phyloP scores from a whole-genome alignment of 2,113 vertebrate genomes.

The Polypterus bichir region DNA sequence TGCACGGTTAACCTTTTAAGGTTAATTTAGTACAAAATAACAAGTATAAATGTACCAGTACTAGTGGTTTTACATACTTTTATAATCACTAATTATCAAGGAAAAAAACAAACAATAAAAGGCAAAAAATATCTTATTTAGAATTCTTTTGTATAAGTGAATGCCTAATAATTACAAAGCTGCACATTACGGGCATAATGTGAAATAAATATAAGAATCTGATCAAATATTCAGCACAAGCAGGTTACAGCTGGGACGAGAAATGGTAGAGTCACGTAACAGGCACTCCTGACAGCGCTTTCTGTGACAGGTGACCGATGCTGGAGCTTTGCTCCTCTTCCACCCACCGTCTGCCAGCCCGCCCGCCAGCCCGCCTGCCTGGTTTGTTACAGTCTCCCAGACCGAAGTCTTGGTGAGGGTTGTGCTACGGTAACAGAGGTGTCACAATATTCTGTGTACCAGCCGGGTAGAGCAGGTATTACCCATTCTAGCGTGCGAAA shows the following conservation, averaged over 20 bases:
- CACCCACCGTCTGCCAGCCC: too few species aligned
- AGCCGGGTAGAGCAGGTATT: not conserved
- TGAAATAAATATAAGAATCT: constrained; percentile 77
- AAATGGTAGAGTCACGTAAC: constrained; percentile 50
- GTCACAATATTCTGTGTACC: constrained; percentile 26
- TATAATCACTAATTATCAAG: constrained; percentile 52
- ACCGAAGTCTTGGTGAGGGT: constrained; percentile 31
- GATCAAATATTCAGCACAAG: constrained; percentile 62
- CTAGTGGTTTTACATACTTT: constrained; percentile 57
- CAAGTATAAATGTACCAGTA: constrained; percentile 65
- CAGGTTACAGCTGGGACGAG: constrained; percentile 40
- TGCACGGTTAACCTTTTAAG: constrained; percentile 64
- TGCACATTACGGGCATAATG: constrained; percentile 67
- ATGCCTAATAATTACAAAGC: constrained; percentile 76
- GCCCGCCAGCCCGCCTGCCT: too few species aligned
- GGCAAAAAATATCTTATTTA: constrained; percentile 53
- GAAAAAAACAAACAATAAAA: constrained; percentile 37
- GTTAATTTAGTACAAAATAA: constrained; percentile 66
- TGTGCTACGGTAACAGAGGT: constrained; percentile 39
- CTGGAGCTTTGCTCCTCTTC: not conserved
- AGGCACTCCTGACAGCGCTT: constrained; percentile 25
- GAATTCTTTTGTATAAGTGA: constrained; percentile 60
- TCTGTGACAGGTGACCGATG: constrained; percentile 34
- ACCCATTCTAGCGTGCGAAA: too few species aligned
- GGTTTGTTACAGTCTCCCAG: not conserved